Evolutionary conservation across 2,113 vertebrate species (phyloP).

Genomic region (Carassius gibelio): DNA sequence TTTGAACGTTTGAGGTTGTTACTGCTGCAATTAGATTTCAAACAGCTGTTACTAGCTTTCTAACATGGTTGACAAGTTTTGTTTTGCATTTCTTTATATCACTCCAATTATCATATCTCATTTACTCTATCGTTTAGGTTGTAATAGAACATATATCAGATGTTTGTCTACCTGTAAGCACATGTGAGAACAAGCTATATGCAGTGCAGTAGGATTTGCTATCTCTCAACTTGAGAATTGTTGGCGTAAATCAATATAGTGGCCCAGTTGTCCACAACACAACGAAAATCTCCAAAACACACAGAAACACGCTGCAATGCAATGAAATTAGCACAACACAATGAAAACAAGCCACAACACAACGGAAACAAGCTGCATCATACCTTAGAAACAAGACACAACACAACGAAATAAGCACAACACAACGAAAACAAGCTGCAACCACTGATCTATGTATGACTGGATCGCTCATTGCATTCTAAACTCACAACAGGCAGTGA

Average conservation of each 20-base stretch:
- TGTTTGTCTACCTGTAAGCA: neutral
- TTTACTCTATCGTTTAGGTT: neutral
- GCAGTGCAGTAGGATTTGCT: neutral
- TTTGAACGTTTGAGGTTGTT: neutral
- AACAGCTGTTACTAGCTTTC: neutral
- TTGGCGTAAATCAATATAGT: neutral
- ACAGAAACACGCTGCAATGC: no score
- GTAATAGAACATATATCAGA: neutral
- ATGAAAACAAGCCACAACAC: no score
- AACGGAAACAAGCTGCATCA: no score
- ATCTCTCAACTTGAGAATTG: neutral
- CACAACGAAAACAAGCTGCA: no score
- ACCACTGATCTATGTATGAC: no score
- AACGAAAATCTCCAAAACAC: no score
- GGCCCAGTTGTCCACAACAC: no score
- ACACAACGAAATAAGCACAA: no score
- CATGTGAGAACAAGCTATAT: neutral
- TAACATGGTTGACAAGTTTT: neutral
- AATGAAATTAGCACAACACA: no score
- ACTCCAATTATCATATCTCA: neutral
- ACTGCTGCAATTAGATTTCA: neutral
- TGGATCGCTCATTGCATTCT: no score
- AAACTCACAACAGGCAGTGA: no score
- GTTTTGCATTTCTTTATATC: neutral
- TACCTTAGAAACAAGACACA: no score